These are phyloP conservation scores for Bombus picipes DNA, from an alignment of 1,140 invertebrate genomes.

Conservation along the genomic window DNA sequence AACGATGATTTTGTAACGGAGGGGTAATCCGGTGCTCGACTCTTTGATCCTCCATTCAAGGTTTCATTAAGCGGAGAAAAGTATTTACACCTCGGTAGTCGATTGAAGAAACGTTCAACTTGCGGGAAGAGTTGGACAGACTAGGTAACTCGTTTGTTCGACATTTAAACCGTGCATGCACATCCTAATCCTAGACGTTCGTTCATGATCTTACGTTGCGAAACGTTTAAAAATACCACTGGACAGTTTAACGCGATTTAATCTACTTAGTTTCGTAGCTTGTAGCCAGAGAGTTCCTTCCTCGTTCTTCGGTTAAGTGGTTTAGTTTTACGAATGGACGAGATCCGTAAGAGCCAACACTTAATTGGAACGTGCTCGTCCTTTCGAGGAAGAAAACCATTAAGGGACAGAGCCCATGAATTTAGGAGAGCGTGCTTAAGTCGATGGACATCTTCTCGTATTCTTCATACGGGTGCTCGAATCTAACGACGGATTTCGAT, in stretches of 20 bases:
- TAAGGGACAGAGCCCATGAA: constrained; percentile 42
- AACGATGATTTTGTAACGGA: not conserved
- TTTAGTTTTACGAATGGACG: constrained; percentile 68
- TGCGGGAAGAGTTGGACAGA: no score
- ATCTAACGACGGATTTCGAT: constrained; percentile 50
- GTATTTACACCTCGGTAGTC: not conserved
- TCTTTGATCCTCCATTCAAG: not conserved
- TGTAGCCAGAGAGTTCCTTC: constrained; percentile 26
- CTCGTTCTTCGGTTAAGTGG: constrained; percentile 56
- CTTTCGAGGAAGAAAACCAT: constrained; percentile 51
- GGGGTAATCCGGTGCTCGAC: not conserved
- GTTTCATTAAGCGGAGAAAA: not conserved
- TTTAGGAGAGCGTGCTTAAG: constrained; percentile 41
- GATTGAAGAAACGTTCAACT: not conserved
- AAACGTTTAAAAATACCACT: constrained; percentile 23
- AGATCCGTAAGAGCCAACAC: constrained; percentile 63
- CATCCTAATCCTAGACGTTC: not conserved
- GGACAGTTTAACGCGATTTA: constrained; percentile 53
- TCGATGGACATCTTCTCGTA: constrained; percentile 41
- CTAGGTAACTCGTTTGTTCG: no score
- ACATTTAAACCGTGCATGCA: not conserved
- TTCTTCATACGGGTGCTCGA: constrained; percentile 41
- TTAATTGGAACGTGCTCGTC: constrained; percentile 65
- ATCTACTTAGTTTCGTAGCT: constrained; percentile 59
- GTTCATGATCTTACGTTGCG: constrained; percentile 11